These are phyloP conservation scores for Timema cristinae DNA, from an alignment of 2,888 invertebrate species.

Conservation along the genomic window DNA sequence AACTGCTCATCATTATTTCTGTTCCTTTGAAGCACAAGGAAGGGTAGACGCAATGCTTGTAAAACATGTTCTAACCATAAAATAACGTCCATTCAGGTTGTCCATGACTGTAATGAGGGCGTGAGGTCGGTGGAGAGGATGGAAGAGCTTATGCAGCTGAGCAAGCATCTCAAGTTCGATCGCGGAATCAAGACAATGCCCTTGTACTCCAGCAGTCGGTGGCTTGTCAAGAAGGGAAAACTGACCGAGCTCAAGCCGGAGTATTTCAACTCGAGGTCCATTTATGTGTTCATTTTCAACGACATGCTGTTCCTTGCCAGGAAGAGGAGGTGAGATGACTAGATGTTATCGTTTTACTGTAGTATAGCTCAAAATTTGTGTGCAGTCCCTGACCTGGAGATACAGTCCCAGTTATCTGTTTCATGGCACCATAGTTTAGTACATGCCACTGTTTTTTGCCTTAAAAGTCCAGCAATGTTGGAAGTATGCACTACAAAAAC, in stretches of 20 bases:
- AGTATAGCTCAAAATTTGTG: too few relatives aligned
- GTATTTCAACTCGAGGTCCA: conserved; percentile 7
- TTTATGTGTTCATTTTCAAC: conserved; percentile 7
- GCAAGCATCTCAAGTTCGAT: conserved; percentile 13
- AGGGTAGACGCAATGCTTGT: too few relatives aligned
- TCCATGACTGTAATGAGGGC: conserved; percentile 9
- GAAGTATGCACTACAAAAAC: too few relatives aligned
- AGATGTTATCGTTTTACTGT: too few relatives aligned
- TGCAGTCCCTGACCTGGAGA: too few relatives aligned
- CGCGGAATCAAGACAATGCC: neutral
- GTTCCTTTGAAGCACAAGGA: too few relatives aligned
- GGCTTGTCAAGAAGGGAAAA: conserved; percentile 6
- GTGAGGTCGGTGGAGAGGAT: conserved; percentile 2
- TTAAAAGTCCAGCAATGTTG: too few relatives aligned
- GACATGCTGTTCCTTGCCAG: conserved; percentile 5
- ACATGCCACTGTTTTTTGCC: too few relatives aligned
- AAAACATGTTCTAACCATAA: too few relatives aligned
- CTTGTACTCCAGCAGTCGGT: conserved; percentile 2
- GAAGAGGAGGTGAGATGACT: neutral
- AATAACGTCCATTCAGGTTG: neutral
- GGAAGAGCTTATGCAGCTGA: conserved; percentile 8
- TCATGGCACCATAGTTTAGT: too few relatives aligned
- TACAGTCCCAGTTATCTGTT: too few relatives aligned
- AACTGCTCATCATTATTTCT: too few relatives aligned
- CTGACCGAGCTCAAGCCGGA: conserved; percentile 10